Base-by-base conservation (phyloP, 2,113 vertebrate genomes). In the Gobio gobio region DNA sequence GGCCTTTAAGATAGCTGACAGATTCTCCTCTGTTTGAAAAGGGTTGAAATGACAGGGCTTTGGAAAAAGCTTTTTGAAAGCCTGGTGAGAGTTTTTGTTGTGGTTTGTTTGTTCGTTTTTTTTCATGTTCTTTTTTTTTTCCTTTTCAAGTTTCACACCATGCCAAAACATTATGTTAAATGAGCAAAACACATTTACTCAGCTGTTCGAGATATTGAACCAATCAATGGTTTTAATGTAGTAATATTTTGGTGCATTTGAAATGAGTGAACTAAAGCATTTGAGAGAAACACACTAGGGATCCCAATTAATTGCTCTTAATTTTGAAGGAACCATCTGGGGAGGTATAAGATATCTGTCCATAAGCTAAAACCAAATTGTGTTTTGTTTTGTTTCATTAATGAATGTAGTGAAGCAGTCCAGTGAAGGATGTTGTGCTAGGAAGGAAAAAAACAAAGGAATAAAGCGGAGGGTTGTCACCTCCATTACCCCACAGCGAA, bases 401-500 rank as follows among this genome's bases (percentile, higher is more conserved):
- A 43, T 61, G 5, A 16, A 47, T 80, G 7, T 47, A 4, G 4
- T 75, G 12, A 75, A 75, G 22, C 43, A 61, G 56, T 61, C 47
- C 9, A 49, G 33, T 70, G 9, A 70, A 58, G n/a, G 24, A 10
- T 24, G 10, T 36, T 66, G 5, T 47, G 10, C 43, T 63, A 18
- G 29, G 24, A 56, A 76, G 3, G n/a, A 36, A 22, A 72, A 29
- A 77, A 47, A 43, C 22, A 59, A 70, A 36, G 16, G n/a, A 20
- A 78, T 73, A 47, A 78, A 59, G 33, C 10, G n/a, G 22, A 14
- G 26, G 29, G 74, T 85, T 79, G 86, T 89, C 87, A 74, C 90
- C 89, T 91, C 87, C 83, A 89, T 92, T 90, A 90, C 82, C 85
- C 61, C 80, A 59, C 8, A 5, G 82, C 82, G 51, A 26, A 89